A percentile compares a stretch with the other conserved stretches of the same genome.
Conservation (phyloP, 2,797 vertebrate species). For the Poecilia wingei region DNA sequence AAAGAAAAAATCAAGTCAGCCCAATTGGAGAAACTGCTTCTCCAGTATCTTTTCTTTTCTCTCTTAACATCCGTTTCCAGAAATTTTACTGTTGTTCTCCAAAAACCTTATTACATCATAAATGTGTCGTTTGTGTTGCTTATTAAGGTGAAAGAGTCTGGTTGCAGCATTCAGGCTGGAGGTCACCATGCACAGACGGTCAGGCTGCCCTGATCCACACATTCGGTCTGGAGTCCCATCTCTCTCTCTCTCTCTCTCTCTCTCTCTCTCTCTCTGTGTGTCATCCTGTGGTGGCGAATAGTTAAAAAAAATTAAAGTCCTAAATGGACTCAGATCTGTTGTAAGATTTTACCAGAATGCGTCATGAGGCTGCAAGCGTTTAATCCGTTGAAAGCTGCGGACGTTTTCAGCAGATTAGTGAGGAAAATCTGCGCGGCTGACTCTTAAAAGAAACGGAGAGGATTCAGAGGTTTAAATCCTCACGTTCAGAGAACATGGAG, state of each 20-base stretch:
- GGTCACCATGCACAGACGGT: not conserved
- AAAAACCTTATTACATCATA: slow-evolving; percentile 38
- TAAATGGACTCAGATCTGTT: not conserved
- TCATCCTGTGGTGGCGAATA: not conserved
- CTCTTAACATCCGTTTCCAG: not conserved
- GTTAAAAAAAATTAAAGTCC: not conserved
- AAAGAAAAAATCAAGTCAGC: not conserved
- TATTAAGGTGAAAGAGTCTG: not conserved
- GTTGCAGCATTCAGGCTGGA: not conserved
- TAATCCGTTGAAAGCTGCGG: not conserved
- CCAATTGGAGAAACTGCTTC: not conserved
- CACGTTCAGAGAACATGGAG: not conserved
- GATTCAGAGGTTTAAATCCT: not conserved
- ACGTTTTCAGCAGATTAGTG: not conserved
- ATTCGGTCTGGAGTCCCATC: not conserved
- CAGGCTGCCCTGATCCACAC: slow-evolving; percentile 15
- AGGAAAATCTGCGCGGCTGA: not conserved
- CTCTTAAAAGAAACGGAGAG: not conserved
- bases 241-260: slow-evolving; percentile 3
- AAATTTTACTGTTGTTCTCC: not conserved
- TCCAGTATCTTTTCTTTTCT: not conserved
- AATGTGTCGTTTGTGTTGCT: slow-evolving; percentile 10
- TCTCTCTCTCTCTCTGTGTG: slow-evolving; percentile 7
- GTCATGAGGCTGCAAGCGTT: not conserved
- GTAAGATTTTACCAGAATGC: not conserved